Conservation (phyloP, 2,888 invertebrate species). For the Stenurella melanura region DNA sequence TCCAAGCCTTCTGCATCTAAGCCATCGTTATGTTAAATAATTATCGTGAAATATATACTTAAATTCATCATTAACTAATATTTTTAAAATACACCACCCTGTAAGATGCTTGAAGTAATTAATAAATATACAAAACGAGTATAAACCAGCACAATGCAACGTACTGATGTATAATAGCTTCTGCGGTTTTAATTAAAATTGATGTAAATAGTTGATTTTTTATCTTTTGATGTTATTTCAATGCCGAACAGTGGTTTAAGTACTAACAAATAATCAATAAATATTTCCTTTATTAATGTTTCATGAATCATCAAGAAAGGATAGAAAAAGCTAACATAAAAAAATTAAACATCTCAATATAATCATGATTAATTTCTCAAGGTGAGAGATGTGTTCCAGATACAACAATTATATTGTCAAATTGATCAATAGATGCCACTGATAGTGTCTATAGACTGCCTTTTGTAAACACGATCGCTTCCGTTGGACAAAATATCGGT, state of each 20-base stretch:
- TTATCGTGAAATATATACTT: no score
- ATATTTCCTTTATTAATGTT: neutral
- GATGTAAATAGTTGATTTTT: slow-evolving; percentile 25
- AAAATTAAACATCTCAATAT: neutral
- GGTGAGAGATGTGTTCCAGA: neutral
- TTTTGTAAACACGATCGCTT: no score
- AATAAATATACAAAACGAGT: neutral
- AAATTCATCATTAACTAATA: no score
- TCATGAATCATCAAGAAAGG: neutral
- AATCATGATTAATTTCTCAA: neutral
- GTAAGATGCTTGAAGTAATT: neutral
- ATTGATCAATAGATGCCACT: neutral
- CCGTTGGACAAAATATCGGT: no score
- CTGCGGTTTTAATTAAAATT: slow-evolving; percentile 24
- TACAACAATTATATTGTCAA: neutral
- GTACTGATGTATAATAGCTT: slow-evolving; percentile 9
- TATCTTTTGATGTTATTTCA: slow-evolving; percentile 15
- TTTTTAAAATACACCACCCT: neutral
- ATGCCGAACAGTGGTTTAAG: slow-evolving; percentile 25
- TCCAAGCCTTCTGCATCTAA: no score
- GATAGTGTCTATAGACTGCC: no score
- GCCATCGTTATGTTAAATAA: no score
- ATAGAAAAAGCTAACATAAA: neutral
- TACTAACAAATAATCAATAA: slow-evolving; percentile 1
- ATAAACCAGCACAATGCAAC: neutral